Evolutionary conservation across 64 coral and sea anemone species (phyloP), one percentile per base, ranked within the genome.

Genomic region (Orbicella faveolata): DNA sequence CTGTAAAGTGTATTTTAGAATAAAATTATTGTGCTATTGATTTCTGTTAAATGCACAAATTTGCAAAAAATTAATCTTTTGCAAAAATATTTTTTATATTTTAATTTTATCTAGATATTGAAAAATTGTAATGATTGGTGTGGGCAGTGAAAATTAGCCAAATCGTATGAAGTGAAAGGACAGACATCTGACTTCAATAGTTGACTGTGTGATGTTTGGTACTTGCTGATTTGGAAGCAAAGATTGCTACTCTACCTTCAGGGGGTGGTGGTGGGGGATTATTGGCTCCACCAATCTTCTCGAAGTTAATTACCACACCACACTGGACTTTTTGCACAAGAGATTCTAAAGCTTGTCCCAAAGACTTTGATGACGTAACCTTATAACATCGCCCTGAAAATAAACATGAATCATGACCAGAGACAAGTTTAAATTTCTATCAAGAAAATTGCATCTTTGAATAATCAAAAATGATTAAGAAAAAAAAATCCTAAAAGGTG

Each of bases 231-330:
- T 76, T 67, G 64, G 4, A 70, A 33, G 13, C 19, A 21, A 51
- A 34, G 20, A 12, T 19, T 53, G 6, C 4, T 44, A 78, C 44
- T 78, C 2, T 83, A 96, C 92, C 89, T 62, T 94, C 95, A 61
- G 55, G 16, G 53, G 95, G 92, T 63, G 87, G 73, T 12, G 80
- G 92, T 0, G 88, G 91, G 7, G 84, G 77, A 55, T 82, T 93
- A 26, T 89, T 92, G 65, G 91, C 53, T 39, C 97, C 97, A 61
- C 97, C 97, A 62, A 99, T 99, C 85, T 99, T 99, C 65, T 99
- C 97, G 87, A 99, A 99, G 79, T 99, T 96, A 36, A 99, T 82
- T 17, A 99, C 97, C 77, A 99, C 93, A 54, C 97, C 97, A 95
- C 88, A 93, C 75, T 99, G 97, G 8, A 96, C 87, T 78, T 99